Percentiles rank a stretch among this genome's conserved stretches.
These are phyloP conservation scores for Echinarachnius parma DNA, from an alignment of 53 echinoderm and acorn worm species.

Conservation along the genomic window DNA sequence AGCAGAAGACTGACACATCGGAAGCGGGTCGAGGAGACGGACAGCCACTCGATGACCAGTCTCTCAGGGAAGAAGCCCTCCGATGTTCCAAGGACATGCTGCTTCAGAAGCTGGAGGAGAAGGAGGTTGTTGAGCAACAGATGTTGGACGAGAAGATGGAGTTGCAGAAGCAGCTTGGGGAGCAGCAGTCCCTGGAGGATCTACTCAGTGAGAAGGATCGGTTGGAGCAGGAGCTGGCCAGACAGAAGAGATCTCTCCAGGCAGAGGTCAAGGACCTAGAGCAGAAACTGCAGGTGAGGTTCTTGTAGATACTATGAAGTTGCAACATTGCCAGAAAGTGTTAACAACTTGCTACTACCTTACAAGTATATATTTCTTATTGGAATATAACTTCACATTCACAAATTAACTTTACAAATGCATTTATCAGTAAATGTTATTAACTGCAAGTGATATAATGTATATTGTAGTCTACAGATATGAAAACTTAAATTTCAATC, in stretches of 20 bases:
- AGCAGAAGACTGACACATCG: slow-evolving; percentile 30
- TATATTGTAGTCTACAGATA: too few relatives aligned
- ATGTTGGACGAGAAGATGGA: slow-evolving; percentile 75
- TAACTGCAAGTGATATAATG: too few relatives aligned
- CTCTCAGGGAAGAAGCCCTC: slow-evolving; percentile 67
- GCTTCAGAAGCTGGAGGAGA: slow-evolving; percentile 76
- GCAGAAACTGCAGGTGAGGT: slow-evolving; percentile 59
- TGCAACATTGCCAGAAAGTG: neutral
- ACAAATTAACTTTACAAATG: too few relatives aligned
- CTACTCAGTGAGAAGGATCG: slow-evolving; percentile 83
- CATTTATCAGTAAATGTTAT: too few relatives aligned
- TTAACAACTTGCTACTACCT: too few relatives aligned
- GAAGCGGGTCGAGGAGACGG: slow-evolving; percentile 18
- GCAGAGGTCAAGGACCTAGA: slow-evolving; percentile 89
- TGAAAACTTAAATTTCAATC: too few relatives aligned
- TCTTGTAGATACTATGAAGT: neutral
- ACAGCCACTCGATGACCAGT: slow-evolving; percentile 61
- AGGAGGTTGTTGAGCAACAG: slow-evolving; percentile 76
- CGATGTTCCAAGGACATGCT: slow-evolving; percentile 80
- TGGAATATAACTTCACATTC: too few relatives aligned
- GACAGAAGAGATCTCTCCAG: slow-evolving; percentile 84
- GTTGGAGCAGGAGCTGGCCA: slow-evolving; percentile 92
- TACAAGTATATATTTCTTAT: too few relatives aligned
- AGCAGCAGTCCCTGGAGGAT: slow-evolving; percentile 79
- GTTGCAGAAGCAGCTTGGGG: slow-evolving; percentile 65